Evolutionary conservation across 2,113 vertebrate species (phyloP).

Genomic region (Leptocoma aspasia): DNA sequence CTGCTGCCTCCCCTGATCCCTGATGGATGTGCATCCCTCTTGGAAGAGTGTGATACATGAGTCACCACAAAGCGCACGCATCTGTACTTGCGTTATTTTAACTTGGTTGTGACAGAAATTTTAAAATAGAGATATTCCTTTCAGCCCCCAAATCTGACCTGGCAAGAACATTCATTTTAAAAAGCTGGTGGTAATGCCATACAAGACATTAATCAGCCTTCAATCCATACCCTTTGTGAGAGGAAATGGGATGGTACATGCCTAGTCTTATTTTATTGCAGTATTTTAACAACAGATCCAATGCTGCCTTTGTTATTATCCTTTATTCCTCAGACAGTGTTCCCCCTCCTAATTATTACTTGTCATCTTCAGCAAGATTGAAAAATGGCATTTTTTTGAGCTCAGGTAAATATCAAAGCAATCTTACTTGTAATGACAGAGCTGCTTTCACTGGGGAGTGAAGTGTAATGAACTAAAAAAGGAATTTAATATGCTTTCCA

Average conservation of each 20-base stretch:
- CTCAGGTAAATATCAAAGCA: constrained; percentile 55
- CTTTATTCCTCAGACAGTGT: constrained; percentile 56
- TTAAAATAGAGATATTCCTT: background rate
- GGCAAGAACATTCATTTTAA: constrained; percentile 2
- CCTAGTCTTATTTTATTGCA: constrained; percentile 50
- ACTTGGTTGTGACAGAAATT: constrained; percentile 22
- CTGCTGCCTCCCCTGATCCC: background rate
- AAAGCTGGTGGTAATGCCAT: background rate
- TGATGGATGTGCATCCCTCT: background rate
- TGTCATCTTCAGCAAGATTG: constrained; percentile 43
- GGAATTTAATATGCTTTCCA: constrained; percentile 18
- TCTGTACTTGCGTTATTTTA: background rate
- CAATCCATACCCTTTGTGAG: constrained; percentile 7
- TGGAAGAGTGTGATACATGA: background rate
- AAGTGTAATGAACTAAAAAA: constrained; percentile 41
- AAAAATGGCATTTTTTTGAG: constrained; percentile 56
- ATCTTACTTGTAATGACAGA: constrained; percentile 31
- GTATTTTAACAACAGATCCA: constrained; percentile 62
- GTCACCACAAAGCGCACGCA: background rate
- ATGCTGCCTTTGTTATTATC: constrained; percentile 49
- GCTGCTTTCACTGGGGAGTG: constrained; percentile 11
- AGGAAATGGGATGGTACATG: constrained; percentile 35
- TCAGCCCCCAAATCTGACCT: constrained; percentile 1
- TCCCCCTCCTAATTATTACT: constrained; percentile 58
- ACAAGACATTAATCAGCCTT: constrained; percentile 4